A percentile compares a stretch with the other conserved stretches of the same genome.
These are phyloP conservation scores for Otolemur garnettii DNA, from an alignment of 2,113 vertebrate genomes.

Conservation along the genomic window DNA sequence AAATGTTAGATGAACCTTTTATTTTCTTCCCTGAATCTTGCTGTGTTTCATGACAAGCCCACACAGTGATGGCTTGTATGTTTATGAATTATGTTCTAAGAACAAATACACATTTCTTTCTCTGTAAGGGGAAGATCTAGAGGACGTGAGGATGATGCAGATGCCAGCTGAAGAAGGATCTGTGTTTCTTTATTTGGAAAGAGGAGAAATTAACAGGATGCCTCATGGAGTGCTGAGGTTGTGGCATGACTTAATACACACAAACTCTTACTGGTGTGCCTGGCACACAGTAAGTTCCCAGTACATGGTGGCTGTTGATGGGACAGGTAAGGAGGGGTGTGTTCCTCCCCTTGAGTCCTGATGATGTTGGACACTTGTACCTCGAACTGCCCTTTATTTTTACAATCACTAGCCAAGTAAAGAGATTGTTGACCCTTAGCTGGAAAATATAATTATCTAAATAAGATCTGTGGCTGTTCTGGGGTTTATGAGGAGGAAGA, in stretches of 20 bases:
- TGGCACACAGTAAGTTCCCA: not conserved
- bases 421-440: slow-evolving; percentile 54
- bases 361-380: not conserved
- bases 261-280: not conserved
- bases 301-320: not conserved
- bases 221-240: not conserved
- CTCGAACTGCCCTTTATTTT: slow-evolving; percentile 31
- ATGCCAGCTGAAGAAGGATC: not conserved
- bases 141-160: not conserved
- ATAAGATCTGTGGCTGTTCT: slow-evolving; percentile 49
- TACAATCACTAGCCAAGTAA: slow-evolving; percentile 43
- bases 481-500: slow-evolving; percentile 47
- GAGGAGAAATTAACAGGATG: not conserved
- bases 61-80: slow-evolving; percentile 2
- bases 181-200: not conserved
- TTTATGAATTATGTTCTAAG: slow-evolving; percentile 57
- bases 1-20: slow-evolving; percentile 59
- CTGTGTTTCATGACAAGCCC: slow-evolving; percentile 46
- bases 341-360: not conserved
- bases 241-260: not conserved
- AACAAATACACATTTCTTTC: slow-evolving; percentile 33
- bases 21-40: slow-evolving; percentile 62
- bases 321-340: not conserved
- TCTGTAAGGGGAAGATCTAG: not conserved
- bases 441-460: slow-evolving; percentile 50